phyloP scores from a whole-genome alignment of 2,113 vertebrate species.

The Grammomys surdaster region DNA sequence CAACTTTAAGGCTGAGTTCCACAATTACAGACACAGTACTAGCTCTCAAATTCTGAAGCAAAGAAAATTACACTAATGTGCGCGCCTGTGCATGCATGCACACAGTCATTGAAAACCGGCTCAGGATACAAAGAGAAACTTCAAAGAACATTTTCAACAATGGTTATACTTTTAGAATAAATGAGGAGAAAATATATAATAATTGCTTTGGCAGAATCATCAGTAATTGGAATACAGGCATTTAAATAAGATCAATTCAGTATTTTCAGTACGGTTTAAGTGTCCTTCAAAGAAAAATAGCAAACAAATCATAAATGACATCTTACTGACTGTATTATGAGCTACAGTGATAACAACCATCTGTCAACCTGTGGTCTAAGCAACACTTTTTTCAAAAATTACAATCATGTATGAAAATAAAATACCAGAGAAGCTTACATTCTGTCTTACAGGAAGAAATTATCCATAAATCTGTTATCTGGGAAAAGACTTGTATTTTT shows the following conservation, averaged over 20 bases:
- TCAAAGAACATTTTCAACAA: constrained; percentile 41
- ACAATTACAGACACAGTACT: not conserved
- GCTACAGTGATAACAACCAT: not conserved
- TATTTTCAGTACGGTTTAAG: constrained; percentile 54
- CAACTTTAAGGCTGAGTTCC: not conserved
- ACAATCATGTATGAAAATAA: constrained; percentile 16
- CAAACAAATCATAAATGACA: constrained; percentile 19
- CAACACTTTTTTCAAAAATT: not conserved
- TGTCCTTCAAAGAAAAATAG: constrained; percentile 26
- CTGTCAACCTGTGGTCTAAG: not conserved
- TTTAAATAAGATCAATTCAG: not conserved
- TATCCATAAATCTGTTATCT: not conserved
- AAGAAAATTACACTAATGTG: not conserved
- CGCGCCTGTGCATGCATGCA: no score
- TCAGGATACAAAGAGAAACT: not conserved
- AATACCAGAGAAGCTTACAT: not conserved
- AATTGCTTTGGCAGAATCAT: constrained; percentile 46
- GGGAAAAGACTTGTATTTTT: not conserved
- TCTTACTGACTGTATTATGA: not conserved
- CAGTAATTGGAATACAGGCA: not conserved
- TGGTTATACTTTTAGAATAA: constrained; percentile 10
- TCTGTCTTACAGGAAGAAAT: constrained; percentile 20
- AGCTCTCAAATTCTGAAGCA: not conserved
- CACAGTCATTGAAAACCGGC: not conserved
- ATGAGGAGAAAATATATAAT: constrained; percentile 7